These are phyloP conservation scores for Agelaius phoeniceus DNA, from an alignment of 2,113 vertebrate species.

Conservation along the genomic window DNA sequence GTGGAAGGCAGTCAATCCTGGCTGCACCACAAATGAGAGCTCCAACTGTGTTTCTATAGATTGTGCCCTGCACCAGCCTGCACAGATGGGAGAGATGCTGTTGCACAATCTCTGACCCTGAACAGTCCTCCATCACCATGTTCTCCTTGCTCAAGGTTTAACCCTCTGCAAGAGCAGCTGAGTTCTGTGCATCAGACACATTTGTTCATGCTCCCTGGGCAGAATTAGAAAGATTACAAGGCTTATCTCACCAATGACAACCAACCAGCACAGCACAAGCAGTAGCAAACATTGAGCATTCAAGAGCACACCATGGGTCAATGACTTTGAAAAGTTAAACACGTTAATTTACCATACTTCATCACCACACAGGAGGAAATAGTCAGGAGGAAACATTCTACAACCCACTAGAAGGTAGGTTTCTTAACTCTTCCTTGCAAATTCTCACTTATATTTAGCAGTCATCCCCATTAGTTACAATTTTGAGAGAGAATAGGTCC, in stretches of 20 bases:
- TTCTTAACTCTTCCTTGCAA: neutral
- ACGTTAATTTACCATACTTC: neutral
- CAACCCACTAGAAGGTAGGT: neutral
- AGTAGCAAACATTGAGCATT: neutral
- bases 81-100: neutral
- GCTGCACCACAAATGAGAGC: too few species aligned
- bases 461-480: neutral
- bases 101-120: neutral
- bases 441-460: neutral
- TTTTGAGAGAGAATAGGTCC: neutral
- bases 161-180: neutral
- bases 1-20: neutral
- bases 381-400: neutral
- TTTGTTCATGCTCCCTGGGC: neutral
- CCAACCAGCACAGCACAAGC: neutral
- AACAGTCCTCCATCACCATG: neutral
- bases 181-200: neutral
- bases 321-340: neutral
- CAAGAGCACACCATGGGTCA: neutral
- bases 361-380: neutral
- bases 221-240: neutral
- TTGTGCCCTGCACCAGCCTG: neutral
- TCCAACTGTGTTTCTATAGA: constrained; percentile 1
- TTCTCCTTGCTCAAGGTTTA: neutral
- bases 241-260: neutral